phyloP scores from a whole-genome alignment of 2,888 invertebrate species.

The Hedychridium roseum region DNA sequence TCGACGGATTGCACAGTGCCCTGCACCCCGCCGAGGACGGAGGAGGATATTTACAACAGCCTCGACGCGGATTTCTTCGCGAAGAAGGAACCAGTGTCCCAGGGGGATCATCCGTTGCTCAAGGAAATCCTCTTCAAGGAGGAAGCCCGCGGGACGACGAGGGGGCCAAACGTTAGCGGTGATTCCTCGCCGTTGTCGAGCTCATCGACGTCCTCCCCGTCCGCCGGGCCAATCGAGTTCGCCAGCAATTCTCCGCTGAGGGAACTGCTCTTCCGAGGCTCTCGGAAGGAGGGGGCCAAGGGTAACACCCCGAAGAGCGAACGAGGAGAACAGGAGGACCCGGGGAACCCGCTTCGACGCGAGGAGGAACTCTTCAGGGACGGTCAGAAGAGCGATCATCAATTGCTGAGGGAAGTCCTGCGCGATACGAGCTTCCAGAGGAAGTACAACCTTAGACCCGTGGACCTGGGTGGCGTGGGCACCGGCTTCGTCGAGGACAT shows the following conservation, averaged over 20 bases:
- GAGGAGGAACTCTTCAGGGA: conserved; percentile 50
- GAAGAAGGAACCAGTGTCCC: conserved; percentile 45
- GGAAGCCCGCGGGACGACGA: conserved; percentile 48
- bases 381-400: conserved; percentile 68
- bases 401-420: conserved; percentile 80
- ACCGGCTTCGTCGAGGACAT: conserved; percentile 67
- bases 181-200: conserved; percentile 5
- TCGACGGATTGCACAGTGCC: conserved; percentile 62
- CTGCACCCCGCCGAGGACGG: conserved; percentile 59
- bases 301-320: conserved; percentile 24
- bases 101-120: conserved; percentile 48
- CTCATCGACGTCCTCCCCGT: conserved; percentile 29
- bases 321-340: conserved; percentile 39
- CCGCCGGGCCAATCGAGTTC: conserved; percentile 65
- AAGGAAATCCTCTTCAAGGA: conserved; percentile 61
- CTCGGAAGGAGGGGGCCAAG: conserved; percentile 14
- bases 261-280: conserved; percentile 51
- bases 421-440: conserved; percentile 87
- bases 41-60: conserved; percentile 61
- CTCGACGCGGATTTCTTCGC: conserved; percentile 59
- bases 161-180: not conserved
- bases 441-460: conserved; percentile 81
- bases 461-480: conserved; percentile 72
- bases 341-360: conserved; percentile 63
- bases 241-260: conserved; percentile 50